Evolutionary conservation across 2,797 vertebrate genomes (phyloP), one percentile per base, ranked within the genome.

Genomic region (Ptychobarbus kaznakovi): DNA sequence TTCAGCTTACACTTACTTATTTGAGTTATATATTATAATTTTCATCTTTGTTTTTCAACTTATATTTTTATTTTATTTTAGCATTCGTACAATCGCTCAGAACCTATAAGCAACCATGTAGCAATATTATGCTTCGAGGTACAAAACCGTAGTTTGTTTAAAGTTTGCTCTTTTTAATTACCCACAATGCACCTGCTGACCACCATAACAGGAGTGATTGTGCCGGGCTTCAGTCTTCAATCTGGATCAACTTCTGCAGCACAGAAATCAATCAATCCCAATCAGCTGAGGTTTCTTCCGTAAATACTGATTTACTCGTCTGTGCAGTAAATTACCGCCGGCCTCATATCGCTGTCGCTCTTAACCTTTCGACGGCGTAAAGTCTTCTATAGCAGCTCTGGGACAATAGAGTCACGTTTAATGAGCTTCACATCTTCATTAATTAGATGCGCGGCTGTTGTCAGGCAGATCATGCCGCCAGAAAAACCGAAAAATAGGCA

Each of bases 241-340:
- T 76, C 65, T 66, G 35, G 68, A 68, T 81, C 35, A 32, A 51
- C 35, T 73, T 68, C 42, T 25, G 32, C 10, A 46, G 40, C 35
- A 58, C 65, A 18, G 22, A 40, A 40, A 70, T 84, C 76, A 83
- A 91, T 88, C 86, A 87, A 86, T 91, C 78, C 63, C 86, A 87
- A 87, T 87, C 42, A 80, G 66, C 15, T 4, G 63, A 58, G 11
- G 76, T 85, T 82, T 86, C 56, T n/a, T 74, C 65, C 87, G 90
- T 91, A 87, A 91, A 91, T 88, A 81, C 74, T 89, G 79, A 88
- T 86, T 84, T 78, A 87, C 85, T 70, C 79, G 86, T 68, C 46
- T 46, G 68, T 7, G 68, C 58, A 74, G 84, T 78, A 85, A 87
- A 88, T 79, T 81, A 84, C 78, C 56, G 61, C 25, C 25, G 6